Percentiles rank a stretch among this genome's conserved stretches.
These are phyloP conservation scores for Cinclus mexicanus DNA, from an alignment of 2,113 vertebrate species.

Conservation along the genomic window DNA sequence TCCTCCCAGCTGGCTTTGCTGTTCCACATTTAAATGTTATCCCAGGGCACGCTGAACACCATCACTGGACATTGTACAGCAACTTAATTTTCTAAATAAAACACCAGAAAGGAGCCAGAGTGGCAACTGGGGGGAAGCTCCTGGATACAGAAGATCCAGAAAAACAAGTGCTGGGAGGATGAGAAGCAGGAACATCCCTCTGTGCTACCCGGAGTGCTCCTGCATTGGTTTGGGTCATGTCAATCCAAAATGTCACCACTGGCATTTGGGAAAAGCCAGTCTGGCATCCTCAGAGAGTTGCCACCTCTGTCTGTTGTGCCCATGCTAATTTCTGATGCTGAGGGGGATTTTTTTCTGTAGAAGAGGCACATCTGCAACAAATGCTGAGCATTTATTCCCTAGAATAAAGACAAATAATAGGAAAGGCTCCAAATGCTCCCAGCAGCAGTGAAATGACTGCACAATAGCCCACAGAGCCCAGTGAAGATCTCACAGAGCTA, in stretches of 20 bases:
- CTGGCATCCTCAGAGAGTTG: neutral
- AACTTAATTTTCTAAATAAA: neutral
- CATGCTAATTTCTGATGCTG: neutral
- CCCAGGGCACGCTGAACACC: neutral
- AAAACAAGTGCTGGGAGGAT: neutral
- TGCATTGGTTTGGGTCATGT: rapidly evolving
- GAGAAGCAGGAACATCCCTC: neutral
- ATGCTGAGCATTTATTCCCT: neutral
- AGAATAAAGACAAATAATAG: neutral
- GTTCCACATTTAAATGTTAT: neutral
- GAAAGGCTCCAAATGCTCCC: constrained; percentile 10
- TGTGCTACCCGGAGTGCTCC: neutral
- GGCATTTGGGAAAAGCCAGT: neutral
- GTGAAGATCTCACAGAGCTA: neutral
- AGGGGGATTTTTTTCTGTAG: neutral
- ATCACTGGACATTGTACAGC: neutral
- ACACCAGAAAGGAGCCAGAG: neutral
- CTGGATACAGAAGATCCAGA: neutral
- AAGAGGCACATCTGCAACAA: constrained; percentile 31
- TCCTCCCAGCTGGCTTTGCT: neutral
- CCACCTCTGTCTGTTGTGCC: neutral
- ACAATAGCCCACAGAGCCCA: neutral
- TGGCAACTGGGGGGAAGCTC: neutral
- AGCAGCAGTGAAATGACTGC: neutral
- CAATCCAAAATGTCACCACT: neutral